These are phyloP conservation scores for Campaea margaritaria DNA, from an alignment of 2,888 invertebrate species.

Conservation along the genomic window DNA sequence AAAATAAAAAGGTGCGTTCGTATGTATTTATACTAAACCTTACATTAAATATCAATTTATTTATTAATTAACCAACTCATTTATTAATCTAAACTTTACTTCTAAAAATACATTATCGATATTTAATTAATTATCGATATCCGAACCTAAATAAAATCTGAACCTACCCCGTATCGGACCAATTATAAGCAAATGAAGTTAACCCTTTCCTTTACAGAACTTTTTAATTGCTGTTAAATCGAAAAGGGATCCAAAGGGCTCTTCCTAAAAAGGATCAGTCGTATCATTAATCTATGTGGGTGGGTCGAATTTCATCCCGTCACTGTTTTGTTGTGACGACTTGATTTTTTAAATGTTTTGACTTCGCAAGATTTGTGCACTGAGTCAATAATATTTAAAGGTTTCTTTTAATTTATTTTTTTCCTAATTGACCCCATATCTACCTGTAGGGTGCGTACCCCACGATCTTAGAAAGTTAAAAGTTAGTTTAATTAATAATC, in stretches of 20 bases:
- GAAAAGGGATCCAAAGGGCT: slow-evolving; percentile 79
- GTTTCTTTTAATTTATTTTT: too few species aligned
- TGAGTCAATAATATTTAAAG: too few species aligned
- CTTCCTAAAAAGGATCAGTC: slow-evolving; percentile 64
- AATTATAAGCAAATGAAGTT: slow-evolving; percentile 78
- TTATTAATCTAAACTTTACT: too few species aligned
- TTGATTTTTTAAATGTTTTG: slow-evolving; percentile 21
- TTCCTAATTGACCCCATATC: too few species aligned
- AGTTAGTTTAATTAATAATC: too few species aligned
- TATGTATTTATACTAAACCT: background rate
- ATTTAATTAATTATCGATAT: slow-evolving; percentile 11
- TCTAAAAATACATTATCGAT: too few species aligned
- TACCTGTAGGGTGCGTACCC: too few species aligned
- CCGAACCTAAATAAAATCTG: slow-evolving; percentile 36
- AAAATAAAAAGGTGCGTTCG: too few species aligned
- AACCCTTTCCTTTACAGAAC: slow-evolving; percentile 74
- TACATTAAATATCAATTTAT: background rate
- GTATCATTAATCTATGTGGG: slow-evolving; percentile 79
- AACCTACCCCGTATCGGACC: slow-evolving; percentile 56
- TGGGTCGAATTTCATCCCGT: slow-evolving; percentile 67
- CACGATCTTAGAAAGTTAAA: too few species aligned
- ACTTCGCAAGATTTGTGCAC: slow-evolving; percentile 14
- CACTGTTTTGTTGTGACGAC: slow-evolving; percentile 47
- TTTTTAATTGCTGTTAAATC: slow-evolving; percentile 84
- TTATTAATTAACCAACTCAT: too few species aligned